These are phyloP conservation scores for Hydrotaea cyrtoneurina DNA, from an alignment of 2,888 invertebrate genomes.

Conservation along the genomic window DNA sequence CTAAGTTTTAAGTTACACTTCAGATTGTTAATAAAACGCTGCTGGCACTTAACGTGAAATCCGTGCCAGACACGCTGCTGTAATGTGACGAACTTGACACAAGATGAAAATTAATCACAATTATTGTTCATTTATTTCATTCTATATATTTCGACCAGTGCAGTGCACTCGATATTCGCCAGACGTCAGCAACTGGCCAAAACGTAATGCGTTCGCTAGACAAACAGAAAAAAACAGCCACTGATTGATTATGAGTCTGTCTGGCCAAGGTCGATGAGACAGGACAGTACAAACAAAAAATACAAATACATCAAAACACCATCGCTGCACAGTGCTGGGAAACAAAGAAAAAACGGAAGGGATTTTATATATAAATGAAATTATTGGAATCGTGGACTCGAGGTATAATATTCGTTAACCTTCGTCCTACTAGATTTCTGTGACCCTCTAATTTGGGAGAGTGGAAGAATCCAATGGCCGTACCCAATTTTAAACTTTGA, in stretches of 20 bases:
- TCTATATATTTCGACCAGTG: not conserved
- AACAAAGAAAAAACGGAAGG: too few relatives aligned
- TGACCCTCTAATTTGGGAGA: too few relatives aligned
- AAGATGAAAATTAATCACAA: conserved; percentile 22
- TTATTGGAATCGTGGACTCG: too few relatives aligned
- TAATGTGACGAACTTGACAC: not conserved
- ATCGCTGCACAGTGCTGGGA: too few relatives aligned
- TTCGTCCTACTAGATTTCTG: too few relatives aligned
- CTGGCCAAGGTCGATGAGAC: conserved; percentile 4
- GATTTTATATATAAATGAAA: too few relatives aligned
- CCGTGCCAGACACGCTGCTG: not conserved
- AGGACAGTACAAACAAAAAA: too few relatives aligned
- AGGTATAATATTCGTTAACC: too few relatives aligned
- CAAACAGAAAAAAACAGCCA: not conserved
- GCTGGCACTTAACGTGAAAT: not conserved
- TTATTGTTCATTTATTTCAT: not conserved
- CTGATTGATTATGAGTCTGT: not conserved
- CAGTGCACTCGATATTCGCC: not conserved
- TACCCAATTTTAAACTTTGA: too few relatives aligned
- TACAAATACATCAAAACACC: too few relatives aligned
- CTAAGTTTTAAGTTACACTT: not conserved
- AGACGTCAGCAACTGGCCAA: not conserved
- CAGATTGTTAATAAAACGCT: not conserved
- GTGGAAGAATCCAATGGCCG: too few relatives aligned
- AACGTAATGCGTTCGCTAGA: not conserved